Conservation (phyloP, 2,888 invertebrate species). For the Diachrysia chrysitis region DNA sequence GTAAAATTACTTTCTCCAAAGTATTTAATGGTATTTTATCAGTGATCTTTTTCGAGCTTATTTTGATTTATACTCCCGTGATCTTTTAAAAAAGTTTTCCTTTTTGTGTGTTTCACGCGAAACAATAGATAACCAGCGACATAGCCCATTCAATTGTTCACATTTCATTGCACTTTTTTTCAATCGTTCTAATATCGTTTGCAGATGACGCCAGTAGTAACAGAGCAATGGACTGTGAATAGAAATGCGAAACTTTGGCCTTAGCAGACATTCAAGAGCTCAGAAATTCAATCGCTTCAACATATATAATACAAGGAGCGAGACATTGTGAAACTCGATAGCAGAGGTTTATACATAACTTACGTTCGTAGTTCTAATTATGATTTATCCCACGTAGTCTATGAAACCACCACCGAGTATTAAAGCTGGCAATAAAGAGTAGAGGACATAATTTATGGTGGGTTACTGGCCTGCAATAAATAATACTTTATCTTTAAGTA, state of each 20-base stretch:
- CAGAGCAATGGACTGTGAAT: conserved; percentile 32
- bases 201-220: conserved; percentile 15
- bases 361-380: conserved; percentile 26
- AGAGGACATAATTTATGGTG: conserved; percentile 17
- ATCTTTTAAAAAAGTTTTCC: conserved; percentile 3
- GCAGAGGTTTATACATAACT: conserved; percentile 20
- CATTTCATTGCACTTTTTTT: conserved; percentile 46
- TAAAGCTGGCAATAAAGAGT: conserved; percentile 21
- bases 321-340: conserved; percentile 7
- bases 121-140: not conserved
- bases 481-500: conserved; percentile 30
- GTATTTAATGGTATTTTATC: no score
- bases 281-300: conserved; percentile 12
- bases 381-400: conserved; percentile 30
- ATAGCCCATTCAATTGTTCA: conserved; percentile 31
- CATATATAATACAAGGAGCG: conserved; percentile 1
- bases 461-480: conserved; percentile 28
- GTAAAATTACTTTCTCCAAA: no score
- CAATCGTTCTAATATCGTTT: conserved; percentile 31
- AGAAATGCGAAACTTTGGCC: conserved; percentile 29
- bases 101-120: not conserved
- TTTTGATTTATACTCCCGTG: not conserved
- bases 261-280: conserved; percentile 11
- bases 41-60: not conserved
- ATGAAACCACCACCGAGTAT: conserved; percentile 14